Base-by-base conservation (phyloP, 2,113 vertebrate genomes). In the Rhizomys pruinosus region DNA sequence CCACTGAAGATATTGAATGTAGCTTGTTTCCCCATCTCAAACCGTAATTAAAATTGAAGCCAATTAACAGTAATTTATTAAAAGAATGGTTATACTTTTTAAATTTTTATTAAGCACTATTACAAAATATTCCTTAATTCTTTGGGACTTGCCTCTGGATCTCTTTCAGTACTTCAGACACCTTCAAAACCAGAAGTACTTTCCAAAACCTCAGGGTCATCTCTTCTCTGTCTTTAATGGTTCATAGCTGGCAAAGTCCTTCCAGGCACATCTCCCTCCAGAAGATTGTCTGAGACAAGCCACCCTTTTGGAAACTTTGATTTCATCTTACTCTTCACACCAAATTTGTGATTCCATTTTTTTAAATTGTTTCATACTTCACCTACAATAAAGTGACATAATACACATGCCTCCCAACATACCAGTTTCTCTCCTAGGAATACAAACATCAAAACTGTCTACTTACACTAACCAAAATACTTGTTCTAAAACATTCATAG, bases 31-130 rank as follows among this genome's bases (percentile, higher is more conserved):
- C 20, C 61, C 4, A 80, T 15, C n/a, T 94, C 37, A 66, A 86
- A 37, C 5, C 5, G 32, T 72, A 94, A 34, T 82, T 72, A 86
- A 93, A 92, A 44, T 55, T 86, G 76, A 87, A 57, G 37, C 66
- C 68, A 64, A 55, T 52, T 57, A 52, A 29, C 8, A 92, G 4
- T 13, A 52, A 22, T n/a, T 22, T 79, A 37, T 66, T 93, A 69
- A 22, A 89, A 74, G 10, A 87, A 86, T 52, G 57, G 25, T 64
- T 64, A 39, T 7, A 3, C 25, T 90, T 82, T 92, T 72, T 25
- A 72, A 86, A 39, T 25, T 61, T 57, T 89, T 80, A 11, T 8
- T 37, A 84, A 73, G n/a, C 10, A 63, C 20, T 34, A 34, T 34
- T 84, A 1, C 76, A 72, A 92, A 93, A 15, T 85, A 73, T 1